phyloP scores from a whole-genome alignment of 2,113 vertebrate species.

The Alethe diademata region DNA sequence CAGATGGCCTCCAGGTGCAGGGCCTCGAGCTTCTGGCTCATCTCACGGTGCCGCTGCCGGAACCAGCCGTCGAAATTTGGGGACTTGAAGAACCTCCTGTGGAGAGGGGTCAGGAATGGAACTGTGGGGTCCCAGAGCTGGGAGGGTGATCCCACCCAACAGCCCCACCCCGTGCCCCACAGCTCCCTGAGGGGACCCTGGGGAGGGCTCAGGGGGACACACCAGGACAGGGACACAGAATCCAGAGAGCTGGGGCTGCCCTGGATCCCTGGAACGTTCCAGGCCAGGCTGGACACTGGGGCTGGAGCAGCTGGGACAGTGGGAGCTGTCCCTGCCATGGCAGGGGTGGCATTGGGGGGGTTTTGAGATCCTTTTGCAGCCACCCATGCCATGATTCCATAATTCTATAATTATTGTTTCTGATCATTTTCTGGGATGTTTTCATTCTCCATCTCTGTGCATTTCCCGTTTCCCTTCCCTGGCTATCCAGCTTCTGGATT shows the following conservation, averaged over 20 bases:
- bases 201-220: neutral
- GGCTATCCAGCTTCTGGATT: rapidly evolving
- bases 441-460: neutral
- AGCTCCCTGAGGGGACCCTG: neutral
- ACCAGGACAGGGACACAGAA: rapidly evolving
- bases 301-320: neutral
- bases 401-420: neutral
- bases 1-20: conserved; percentile 89
- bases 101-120: neutral
- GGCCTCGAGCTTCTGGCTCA: conserved; percentile 90
- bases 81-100: conserved; percentile 90
- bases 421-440: neutral
- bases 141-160: rapidly evolving
- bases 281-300: neutral
- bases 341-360: neutral
- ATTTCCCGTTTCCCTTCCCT: neutral
- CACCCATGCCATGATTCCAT: neutral
- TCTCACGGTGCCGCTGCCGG: conserved; percentile 87
- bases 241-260: neutral
- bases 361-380: rapidly evolving
- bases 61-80: conserved; percentile 97
- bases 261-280: neutral
- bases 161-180: neutral
- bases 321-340: neutral
- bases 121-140: neutral